Percentiles rank a stretch among this genome's conserved stretches.
Conservation (phyloP, 2,113 vertebrate genomes). For the Athene cunicularia region DNA sequence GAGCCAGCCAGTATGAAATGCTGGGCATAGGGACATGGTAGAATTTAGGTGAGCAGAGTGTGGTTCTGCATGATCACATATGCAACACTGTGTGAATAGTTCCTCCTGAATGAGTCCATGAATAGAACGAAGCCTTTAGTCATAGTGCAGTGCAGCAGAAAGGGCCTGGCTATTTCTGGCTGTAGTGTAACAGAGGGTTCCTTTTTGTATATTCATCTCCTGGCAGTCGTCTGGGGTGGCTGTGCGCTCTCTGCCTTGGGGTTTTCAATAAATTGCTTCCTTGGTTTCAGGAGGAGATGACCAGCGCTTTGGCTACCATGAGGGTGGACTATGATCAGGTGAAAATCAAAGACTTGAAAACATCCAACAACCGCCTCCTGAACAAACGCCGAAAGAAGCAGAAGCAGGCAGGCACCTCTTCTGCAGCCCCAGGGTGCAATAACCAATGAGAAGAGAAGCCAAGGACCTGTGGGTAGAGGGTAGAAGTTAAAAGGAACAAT, state of each 20-base stretch:
- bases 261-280: not conserved
- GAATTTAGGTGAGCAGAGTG: not conserved
- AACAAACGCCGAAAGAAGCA: constrained; percentile 94
- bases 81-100: not conserved
- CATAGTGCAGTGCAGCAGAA: not conserved
- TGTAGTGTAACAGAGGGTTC: not conserved
- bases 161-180: not conserved
- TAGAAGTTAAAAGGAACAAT: not conserved
- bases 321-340: constrained; percentile 97
- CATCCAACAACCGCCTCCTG: constrained; percentile 93
- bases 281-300: constrained; percentile 93
- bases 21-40: not conserved
- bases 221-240: not conserved
- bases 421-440: constrained; percentile 79
- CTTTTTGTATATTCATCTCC: not conserved
- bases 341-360: constrained; percentile 96
- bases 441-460: constrained; percentile 75
- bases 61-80: not conserved
- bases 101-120: not conserved
- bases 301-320: constrained; percentile 97
- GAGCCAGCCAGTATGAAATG: not conserved
- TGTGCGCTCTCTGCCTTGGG: not conserved
- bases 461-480: constrained; percentile 7
- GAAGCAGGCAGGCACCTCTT: constrained; percentile 80
- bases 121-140: not conserved